phyloP scores from a whole-genome alignment of 1,140 invertebrate genomes.

The Drosophila novamexicana region DNA sequence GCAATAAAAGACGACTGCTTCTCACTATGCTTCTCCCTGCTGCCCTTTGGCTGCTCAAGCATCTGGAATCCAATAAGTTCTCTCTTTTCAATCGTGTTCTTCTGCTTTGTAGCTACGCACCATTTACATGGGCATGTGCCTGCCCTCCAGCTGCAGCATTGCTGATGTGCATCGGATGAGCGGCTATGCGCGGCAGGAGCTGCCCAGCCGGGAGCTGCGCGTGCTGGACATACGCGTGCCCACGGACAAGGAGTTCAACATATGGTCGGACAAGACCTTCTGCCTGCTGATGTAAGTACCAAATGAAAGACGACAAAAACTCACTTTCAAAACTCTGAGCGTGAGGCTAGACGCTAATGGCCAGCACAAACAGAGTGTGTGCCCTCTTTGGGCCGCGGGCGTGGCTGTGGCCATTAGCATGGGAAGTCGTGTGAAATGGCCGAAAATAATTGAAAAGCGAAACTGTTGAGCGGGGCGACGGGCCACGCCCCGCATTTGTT shows the following conservation, averaged over 20 bases:
- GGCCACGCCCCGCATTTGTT: constrained; percentile 28
- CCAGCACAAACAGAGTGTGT: constrained; percentile 22
- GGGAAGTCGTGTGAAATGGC: constrained; percentile 34
- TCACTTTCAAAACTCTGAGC: constrained; percentile 39
- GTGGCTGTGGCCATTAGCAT: constrained; percentile 25
- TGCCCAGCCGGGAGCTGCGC: constrained; percentile 81
- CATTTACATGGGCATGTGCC: constrained; percentile 89
- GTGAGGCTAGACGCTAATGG: constrained; percentile 39
- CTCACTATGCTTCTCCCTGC: not conserved
- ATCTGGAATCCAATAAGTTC: not conserved
- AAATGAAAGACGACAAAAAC: constrained; percentile 16
- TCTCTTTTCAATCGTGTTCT: not conserved
- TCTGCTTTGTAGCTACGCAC: constrained; percentile 84
- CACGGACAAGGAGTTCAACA: constrained; percentile 87
- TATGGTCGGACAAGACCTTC: constrained; percentile 89
- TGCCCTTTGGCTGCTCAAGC: not conserved
- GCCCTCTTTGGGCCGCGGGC: not conserved
- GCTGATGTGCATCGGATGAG: constrained; percentile 87
- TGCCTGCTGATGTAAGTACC: constrained; percentile 88
- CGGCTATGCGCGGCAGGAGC: constrained; percentile 85
- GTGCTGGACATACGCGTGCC: constrained; percentile 88
- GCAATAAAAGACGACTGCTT: not conserved
- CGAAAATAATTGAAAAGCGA: constrained; percentile 27
- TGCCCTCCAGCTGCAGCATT: constrained; percentile 88
- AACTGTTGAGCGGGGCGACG: constrained; percentile 7